Base-by-base conservation (phyloP, 2,797 vertebrate species). In the Lacerta bilineata region DNA sequence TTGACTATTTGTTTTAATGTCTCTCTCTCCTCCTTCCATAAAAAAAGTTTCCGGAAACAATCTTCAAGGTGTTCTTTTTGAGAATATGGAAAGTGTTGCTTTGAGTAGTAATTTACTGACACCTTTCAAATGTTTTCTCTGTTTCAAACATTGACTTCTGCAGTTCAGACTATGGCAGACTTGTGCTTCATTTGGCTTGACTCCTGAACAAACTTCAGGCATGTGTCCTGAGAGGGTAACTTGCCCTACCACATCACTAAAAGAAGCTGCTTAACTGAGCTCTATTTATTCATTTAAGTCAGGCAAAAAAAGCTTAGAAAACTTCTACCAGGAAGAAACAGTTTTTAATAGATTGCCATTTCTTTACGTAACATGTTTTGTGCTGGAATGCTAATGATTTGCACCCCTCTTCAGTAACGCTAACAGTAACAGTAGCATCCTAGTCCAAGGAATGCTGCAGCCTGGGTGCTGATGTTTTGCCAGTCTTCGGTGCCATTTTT, bases 81-180 rank as follows among this genome's bases (percentile, higher is more conserved):
- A 94, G 93, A 94, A 90, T 88, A 79, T 95, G 92, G 92, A 95
- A 96, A 96, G 94, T 89, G 91, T 91, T 95, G 91, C 94, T 94
- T 91, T 92, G 92, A 95, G 93, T 69, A 91, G 90, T 91, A 87
- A 88, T 96, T 96, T 95, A 93, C 88, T 95, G 94, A 94, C 95
- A 95, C 92, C 94, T 96, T 94, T 95, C 96, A 80, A 94, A 95
- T 91, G 95, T 96, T 92, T 92, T 80, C 95, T 95, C 93, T 96
- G 94, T 96, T 88, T 89, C 89, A 93, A 92, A 92, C 83, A 66
- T 89, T 92, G 90, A 95, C 90, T 91, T 93, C 93, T 84, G 91
- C 95, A 84, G 91, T 91, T 91, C 84, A 50, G 83, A 95, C 95
- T 93, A 93, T 92, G 90, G 94, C 92, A 85, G 91, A 93, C 93